Percentiles rank a stretch among this genome's conserved stretches.
Conservation (phyloP, 2,113 vertebrate species). For the Pterophyllum scalare region DNA sequence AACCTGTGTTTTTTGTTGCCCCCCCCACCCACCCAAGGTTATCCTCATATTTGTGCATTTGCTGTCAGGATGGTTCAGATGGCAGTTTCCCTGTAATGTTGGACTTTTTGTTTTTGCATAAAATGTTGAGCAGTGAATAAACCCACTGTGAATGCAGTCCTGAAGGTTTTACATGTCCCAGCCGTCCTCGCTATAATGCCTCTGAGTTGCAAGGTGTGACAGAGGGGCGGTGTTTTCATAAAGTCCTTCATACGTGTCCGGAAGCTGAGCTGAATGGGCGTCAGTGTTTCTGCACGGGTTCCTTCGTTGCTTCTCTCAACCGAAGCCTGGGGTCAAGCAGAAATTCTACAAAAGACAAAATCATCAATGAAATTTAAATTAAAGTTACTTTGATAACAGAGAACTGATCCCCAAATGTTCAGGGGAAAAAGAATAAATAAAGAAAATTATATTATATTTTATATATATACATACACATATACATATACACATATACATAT, state of each 20-base stretch:
- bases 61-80: constrained; percentile 34
- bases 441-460: too few relatives aligned
- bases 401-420: background rate
- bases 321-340: constrained; percentile 88
- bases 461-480: too few relatives aligned
- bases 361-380: background rate
- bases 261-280: background rate
- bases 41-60: background rate
- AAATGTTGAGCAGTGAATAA: constrained; percentile 58
- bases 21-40: background rate
- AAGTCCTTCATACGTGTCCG: background rate
- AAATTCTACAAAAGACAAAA: constrained; percentile 84
- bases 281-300: background rate
- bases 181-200: constrained; percentile 40
- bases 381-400: background rate
- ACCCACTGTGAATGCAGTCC: constrained; percentile 90
- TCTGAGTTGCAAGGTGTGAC: constrained; percentile 9
- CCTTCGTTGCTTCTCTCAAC: background rate
- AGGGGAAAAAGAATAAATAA: too few relatives aligned
- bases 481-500: too few relatives aligned
- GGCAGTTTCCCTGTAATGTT: background rate
- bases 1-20: background rate
- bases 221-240: constrained; percentile 2
- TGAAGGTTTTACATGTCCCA: constrained; percentile 74
- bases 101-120: constrained; percentile 9